These are phyloP conservation scores for Diabrotica undecimpunctata DNA, from an alignment of 1,140 invertebrate species.

Conservation along the genomic window DNA sequence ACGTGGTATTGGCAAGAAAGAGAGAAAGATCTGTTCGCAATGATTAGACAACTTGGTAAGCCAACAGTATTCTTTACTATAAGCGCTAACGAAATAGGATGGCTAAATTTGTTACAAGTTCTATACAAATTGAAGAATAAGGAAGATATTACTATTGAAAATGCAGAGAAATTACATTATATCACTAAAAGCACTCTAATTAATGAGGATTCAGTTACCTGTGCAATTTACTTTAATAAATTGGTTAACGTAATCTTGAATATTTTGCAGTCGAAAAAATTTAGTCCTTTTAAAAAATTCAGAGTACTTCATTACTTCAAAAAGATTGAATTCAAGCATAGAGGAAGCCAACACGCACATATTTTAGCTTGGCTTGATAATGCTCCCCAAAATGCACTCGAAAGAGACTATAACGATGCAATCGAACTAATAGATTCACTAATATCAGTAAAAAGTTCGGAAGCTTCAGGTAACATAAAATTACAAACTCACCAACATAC, in stretches of 20 bases:
- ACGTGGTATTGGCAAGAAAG: conserved; percentile 38
- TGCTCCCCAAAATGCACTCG: conserved; percentile 7
- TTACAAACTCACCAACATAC: conserved; percentile 35
- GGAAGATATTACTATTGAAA: conserved; percentile 32
- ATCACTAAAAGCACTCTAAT: conserved; percentile 40
- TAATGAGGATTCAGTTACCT: conserved; percentile 45
- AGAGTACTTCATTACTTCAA: conserved; percentile 41
- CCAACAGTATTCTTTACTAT: conserved; percentile 45
- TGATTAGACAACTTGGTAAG: conserved; percentile 45
- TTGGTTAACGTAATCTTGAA: conserved; percentile 35
- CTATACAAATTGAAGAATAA: conserved; percentile 44
- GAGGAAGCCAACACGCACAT: conserved; percentile 41
- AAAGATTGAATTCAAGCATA: conserved; percentile 50
- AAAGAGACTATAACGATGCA: conserved; percentile 9
- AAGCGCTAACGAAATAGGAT: conserved; percentile 46
- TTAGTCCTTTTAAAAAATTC: conserved; percentile 33
- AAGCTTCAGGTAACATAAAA: conserved; percentile 36
- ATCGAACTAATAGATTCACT: conserved; percentile 21
- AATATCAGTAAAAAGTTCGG: conserved; percentile 28
- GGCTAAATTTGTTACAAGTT: conserved; percentile 42
- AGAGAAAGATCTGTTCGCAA: conserved; percentile 48
- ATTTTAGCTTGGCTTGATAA: neutral
- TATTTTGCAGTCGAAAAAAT: conserved; percentile 25
- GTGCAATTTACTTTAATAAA: conserved; percentile 24
- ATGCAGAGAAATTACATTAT: conserved; percentile 28